Evolutionary conservation across 2,888 invertebrate genomes (phyloP), one percentile per base, ranked within the genome.

Genomic region (Spisula subtruncata): DNA sequence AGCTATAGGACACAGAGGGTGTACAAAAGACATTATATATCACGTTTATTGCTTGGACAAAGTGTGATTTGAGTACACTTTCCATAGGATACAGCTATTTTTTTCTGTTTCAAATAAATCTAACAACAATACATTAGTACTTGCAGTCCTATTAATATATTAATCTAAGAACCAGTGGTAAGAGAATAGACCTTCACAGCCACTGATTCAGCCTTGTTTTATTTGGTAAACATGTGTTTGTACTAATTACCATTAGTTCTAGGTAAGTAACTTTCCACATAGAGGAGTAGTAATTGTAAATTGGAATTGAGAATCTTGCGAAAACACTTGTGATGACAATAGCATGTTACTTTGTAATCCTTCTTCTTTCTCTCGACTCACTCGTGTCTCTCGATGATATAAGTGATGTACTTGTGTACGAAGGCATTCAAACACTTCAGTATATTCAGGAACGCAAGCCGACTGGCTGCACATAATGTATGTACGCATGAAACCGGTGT

Each of bases 401-500:
- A 32, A 75, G 32, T 35, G n/a, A 81, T 25, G 41, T 48, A 14
- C 35, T 14, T 25, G 25, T 85, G 85, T 71, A 41, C 54, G 80
- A 85, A 85, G 79, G 56, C 80, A 85, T 85, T 54, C 75, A n/a
- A 41, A 75, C 75, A 75, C 75, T 75, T 75, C 75, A 75, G 75
- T 16, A 12, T 32, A n/a, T n/a, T n/a, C n/a, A n/a, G n/a, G n/a
- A n/a, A n/a, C n/a, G 56, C 41, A 56, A 79, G 56, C 75, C 79
- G 10, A 80, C 75, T n/a, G 14, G 51, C 32, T 48, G n/a, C 71
- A 32, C 46, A 75, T 84, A 46, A 71, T 84, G 51, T 51, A 54
- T 89, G 35, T 83, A 85, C 18, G 86, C 90, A 87, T 54, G 81
- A n/a, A 81, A 87, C 75, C 82, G 41, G 90, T n/a, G n/a, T n/a